Conservation (phyloP, 2,797 vertebrate species). For the Rhinichthys osculus region DNA sequence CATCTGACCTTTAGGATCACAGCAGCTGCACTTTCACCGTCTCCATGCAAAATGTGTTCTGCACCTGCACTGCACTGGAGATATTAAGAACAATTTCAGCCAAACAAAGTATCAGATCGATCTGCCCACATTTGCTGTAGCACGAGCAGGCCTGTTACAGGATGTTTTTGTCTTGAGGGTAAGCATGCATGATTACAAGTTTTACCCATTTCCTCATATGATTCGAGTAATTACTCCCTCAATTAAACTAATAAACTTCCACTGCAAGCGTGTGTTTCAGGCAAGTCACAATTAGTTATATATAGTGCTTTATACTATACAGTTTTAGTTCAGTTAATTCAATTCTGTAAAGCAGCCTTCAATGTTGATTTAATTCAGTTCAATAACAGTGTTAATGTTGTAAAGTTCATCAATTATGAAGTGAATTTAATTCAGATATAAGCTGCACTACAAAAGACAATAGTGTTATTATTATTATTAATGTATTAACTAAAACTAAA, state of each 20-base stretch:
- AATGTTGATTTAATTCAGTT: not conserved
- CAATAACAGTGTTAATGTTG: not conserved
- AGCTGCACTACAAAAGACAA: not conserved
- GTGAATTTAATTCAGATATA: not conserved
- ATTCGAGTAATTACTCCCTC: conserved; percentile 29
- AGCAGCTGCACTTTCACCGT: conserved; percentile 2
- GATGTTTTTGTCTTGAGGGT: conserved; percentile 40
- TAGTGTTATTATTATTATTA: not conserved
- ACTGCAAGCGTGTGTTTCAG: not conserved
- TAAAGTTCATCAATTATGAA: not conserved
- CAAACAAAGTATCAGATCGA: conserved; percentile 6
- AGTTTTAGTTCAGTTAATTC: not conserved
- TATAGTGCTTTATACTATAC: not conserved
- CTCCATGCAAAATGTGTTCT: conserved; percentile 10
- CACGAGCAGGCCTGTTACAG: conserved; percentile 16
- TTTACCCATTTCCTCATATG: conserved; percentile 32
- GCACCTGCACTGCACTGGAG: conserved; percentile 3
- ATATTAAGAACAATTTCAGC: conserved; percentile 13
- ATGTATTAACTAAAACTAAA: too few species aligned
- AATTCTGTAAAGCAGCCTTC: not conserved
- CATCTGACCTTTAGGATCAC: not conserved
- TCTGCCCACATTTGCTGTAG: conserved; percentile 6
- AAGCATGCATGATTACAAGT: conserved; percentile 31
- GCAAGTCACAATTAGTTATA: not conserved
- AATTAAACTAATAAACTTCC: conserved; percentile 35